Evolutionary conservation across 2,113 vertebrate genomes (phyloP).

Genomic region (Hippocampus mohnikei): DNA sequence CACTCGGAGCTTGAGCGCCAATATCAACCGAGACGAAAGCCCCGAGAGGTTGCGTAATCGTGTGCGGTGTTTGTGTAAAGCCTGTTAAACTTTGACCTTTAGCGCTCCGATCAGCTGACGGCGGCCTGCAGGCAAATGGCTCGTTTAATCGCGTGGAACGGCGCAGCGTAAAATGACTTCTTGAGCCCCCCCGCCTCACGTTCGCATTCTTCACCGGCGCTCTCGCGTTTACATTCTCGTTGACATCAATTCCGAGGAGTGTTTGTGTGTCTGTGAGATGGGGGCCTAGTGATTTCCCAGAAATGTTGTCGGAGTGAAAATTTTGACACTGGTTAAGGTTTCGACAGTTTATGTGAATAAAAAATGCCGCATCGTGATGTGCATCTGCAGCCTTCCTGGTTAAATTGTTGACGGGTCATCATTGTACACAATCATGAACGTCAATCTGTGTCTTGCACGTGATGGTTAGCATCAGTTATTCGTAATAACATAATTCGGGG

Average conservation of each 20-base stretch:
- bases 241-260: conserved; percentile 19
- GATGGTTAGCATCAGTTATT: too few species aligned
- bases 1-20: background rate
- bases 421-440: too few species aligned
- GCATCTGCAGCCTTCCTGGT: too few species aligned
- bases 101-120: conserved; percentile 32
- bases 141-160: conserved; percentile 7
- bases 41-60: conserved; percentile 4
- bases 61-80: conserved; percentile 1
- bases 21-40: conserved; percentile 22
- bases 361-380: too few species aligned
- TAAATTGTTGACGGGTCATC: too few species aligned
- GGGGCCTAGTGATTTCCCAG: background rate
- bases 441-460: too few species aligned
- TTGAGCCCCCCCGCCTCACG: background rate
- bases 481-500: too few species aligned
- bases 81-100: conserved; percentile 30
- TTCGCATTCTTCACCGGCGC: too few species aligned
- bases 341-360: too few species aligned
- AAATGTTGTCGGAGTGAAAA: background rate
- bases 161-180: background rate
- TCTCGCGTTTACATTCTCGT: background rate
- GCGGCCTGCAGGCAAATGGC: conserved; percentile 10
- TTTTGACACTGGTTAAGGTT: too few species aligned
- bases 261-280: background rate